These are phyloP conservation scores for Chauna torquata DNA, from an alignment of 2,113 vertebrate species.

Conservation along the genomic window DNA sequence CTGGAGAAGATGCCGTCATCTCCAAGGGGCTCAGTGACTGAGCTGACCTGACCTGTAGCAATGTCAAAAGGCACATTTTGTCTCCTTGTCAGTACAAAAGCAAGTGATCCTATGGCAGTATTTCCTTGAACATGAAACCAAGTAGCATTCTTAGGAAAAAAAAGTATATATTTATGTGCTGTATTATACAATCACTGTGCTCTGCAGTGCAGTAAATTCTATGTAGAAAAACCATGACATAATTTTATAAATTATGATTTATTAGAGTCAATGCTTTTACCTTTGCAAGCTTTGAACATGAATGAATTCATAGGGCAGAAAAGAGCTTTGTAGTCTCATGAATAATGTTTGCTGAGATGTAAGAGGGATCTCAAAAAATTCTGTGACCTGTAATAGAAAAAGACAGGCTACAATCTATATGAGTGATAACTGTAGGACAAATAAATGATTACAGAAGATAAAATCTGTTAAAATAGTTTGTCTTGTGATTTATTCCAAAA, in stretches of 20 bases:
- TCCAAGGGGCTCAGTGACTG: neutral
- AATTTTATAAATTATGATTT: neutral
- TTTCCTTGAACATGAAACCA: neutral
- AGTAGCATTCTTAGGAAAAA: neutral
- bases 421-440: neutral
- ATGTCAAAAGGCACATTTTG: neutral
- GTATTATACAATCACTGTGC: neutral
- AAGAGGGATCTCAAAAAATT: neutral
- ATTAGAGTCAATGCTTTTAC: neutral
- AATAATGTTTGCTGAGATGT: neutral
- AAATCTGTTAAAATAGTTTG: neutral
- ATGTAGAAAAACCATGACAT: neutral
- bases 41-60: neutral
- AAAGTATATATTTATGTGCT: accelerated
- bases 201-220: neutral
- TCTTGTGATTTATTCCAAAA: neutral
- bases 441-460: neutral
- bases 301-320: neutral
- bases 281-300: neutral
- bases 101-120: neutral
- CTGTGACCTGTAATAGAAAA: neutral
- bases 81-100: neutral
- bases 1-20: neutral
- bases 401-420: neutral
- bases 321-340: neutral